Evolutionary conservation across 2,797 vertebrate species (phyloP), one percentile per base, ranked within the genome.

Genomic region (Eospalax fontanierii): DNA sequence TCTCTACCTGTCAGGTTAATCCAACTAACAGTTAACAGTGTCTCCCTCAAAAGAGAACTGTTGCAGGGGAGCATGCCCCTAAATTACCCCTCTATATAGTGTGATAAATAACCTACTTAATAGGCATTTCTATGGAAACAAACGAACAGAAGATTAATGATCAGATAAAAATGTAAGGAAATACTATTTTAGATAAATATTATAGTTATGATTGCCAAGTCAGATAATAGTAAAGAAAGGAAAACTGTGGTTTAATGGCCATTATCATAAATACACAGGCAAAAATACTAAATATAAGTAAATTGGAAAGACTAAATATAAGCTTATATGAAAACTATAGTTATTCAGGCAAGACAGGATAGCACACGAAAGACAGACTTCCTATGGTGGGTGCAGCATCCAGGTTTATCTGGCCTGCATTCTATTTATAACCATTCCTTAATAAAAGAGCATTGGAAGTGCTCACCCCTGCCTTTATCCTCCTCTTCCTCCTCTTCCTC

Each of bases 281-380:
- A 87, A 93, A 88, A 93, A 78, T 81, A 57, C 30, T 40, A 54
- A 78, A 73, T 68, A 83, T 57, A 75, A 71, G 28, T 15, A 79
- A 86, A 83, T 79, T 38, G 4, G 86, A 74, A 68, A 50, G 10
- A 40, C 1, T 59, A 57, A 57, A 43, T 18, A 40, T n/a, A 65
- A 24, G 19, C 28, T 65, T 26, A 50, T 78, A 65, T 59, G 9
- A 21, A 33, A 18, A 68, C 43, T 83, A 33, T 38, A 38, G 35
- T 80, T 91, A 68, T 54, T 81, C 86, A 26, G 43, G 57, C 4
- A 93, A 33, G 50, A 14, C 14, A 50, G n/a, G 4, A 3, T 70
- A 73, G 15, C 22, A 57, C 5, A 33, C 30, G 7, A 1, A 18
- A 54, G 50, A 54, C 50, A 10, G 50, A 9, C 12, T 54, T 54